Conservation (phyloP, 1,140 invertebrate genomes). For the Drosophila truncata region DNA sequence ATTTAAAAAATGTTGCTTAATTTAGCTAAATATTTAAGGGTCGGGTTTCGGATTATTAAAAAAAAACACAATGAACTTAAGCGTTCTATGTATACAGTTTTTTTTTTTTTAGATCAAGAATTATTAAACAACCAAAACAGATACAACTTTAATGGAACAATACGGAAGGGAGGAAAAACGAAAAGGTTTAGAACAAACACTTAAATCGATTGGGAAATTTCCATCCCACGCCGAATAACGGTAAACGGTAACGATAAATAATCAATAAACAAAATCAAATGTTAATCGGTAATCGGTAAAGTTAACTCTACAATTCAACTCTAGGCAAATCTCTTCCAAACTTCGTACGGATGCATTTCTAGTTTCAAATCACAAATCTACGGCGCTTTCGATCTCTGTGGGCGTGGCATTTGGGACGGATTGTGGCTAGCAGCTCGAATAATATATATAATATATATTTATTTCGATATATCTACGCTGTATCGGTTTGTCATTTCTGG, state of each 20-base stretch:
- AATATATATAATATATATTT: background rate
- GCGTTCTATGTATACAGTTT: too few species aligned
- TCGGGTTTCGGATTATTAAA: constrained; percentile 17
- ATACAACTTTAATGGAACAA: constrained; percentile 41
- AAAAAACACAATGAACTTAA: too few species aligned
- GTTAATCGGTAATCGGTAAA: constrained; percentile 46
- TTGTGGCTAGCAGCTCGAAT: constrained; percentile 17
- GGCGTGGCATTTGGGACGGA: constrained; percentile 15
- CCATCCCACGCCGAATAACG: constrained; percentile 9
- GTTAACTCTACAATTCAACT: constrained; percentile 40
- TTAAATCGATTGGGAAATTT: constrained; percentile 12
- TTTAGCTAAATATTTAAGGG: constrained; percentile 32
- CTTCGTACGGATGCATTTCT: constrained; percentile 53
- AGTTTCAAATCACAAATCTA: constrained; percentile 47
- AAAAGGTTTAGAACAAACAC: constrained; percentile 30
- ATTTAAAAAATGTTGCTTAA: constrained; percentile 19
- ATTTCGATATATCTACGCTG: constrained; percentile 17
- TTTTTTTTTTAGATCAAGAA: constrained; percentile 24
- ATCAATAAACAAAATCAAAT: constrained; percentile 30
- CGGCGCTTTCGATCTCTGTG: constrained; percentile 38
- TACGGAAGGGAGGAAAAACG: constrained; percentile 16
- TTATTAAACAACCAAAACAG: constrained; percentile 30
- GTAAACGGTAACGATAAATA: constrained; percentile 26
- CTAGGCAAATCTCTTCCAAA: constrained; percentile 34
- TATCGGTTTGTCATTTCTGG: constrained; percentile 9